phyloP scores from a whole-genome alignment of 2,113 vertebrate species.

The Chrysochloris asiatica region DNA sequence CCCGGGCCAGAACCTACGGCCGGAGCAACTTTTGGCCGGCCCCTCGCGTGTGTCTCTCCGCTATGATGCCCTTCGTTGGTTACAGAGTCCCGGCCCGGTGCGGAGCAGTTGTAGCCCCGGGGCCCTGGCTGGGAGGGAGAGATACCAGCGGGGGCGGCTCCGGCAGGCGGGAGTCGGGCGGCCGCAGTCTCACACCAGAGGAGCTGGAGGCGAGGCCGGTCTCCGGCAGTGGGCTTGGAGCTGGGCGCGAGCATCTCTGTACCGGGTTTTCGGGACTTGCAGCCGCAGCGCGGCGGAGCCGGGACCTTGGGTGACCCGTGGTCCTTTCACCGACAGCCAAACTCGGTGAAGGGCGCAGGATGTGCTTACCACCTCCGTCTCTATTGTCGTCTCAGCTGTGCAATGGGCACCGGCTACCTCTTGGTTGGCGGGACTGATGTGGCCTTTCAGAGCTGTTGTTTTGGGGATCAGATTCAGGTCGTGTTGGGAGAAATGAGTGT shows the following conservation, averaged over 20 bases:
- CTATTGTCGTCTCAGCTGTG: neutral
- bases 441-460: neutral
- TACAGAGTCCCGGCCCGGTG: fast-evolving
- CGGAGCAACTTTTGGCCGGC: neutral
- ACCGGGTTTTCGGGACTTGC: neutral
- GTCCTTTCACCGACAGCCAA: too few relatives aligned
- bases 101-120: neutral
- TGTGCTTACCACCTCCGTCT: too few relatives aligned
- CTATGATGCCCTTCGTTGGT: neutral
- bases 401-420: neutral
- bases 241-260: neutral
- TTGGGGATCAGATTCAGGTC: neutral
- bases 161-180: neutral
- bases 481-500: neutral
- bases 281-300: neutral
- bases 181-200: neutral
- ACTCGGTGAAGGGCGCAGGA: neutral
- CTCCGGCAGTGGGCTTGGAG: neutral
- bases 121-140: neutral
- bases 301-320: neutral
- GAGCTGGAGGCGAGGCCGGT: neutral
- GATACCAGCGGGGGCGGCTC: neutral
- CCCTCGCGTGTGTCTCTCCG: neutral
- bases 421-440: neutral
- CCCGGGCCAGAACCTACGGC: neutral